Evolutionary conservation across 2,113 vertebrate species (phyloP).

Genomic region (Phyllostomus discolor): DNA sequence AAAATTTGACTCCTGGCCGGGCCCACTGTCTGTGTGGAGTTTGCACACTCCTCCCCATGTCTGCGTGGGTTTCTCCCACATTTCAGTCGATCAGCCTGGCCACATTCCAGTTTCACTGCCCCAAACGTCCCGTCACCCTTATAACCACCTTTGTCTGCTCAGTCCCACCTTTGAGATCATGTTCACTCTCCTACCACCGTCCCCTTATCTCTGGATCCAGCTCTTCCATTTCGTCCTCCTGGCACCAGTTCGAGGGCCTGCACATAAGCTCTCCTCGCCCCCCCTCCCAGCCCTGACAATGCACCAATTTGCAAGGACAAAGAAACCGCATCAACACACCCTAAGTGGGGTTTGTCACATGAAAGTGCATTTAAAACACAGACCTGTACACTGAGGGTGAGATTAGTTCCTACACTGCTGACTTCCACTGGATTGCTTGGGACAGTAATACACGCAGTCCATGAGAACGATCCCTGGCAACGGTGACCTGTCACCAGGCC

Average conservation of each 20-base stretch:
- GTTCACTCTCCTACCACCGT: not conserved
- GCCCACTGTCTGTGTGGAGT: not conserved
- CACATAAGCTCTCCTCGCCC: not conserved
- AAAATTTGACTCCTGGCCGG: not conserved
- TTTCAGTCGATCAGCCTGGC: not conserved
- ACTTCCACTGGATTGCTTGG: not conserved
- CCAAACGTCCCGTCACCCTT: not conserved
- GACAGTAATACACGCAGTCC: not conserved
- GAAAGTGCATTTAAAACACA: not conserved
- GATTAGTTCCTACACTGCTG: not conserved
- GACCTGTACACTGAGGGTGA: not conserved
- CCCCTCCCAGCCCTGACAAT: not conserved
- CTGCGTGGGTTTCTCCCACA: not conserved
- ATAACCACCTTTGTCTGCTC: not conserved
- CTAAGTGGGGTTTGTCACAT: not conserved
- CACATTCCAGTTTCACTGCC: not conserved
- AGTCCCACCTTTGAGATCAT: not conserved
- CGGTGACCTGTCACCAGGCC: not conserved
- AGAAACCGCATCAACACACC: not conserved
- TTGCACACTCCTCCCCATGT: not conserved
- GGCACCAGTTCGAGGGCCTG: not conserved
- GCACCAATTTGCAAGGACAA: not conserved
- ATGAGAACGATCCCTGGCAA: not conserved
- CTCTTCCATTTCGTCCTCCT: not conserved
- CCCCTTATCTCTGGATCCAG: not conserved